Evolutionary conservation across 2,113 vertebrate species (phyloP).

Genomic region (Heloderma charlesbogerti): DNA sequence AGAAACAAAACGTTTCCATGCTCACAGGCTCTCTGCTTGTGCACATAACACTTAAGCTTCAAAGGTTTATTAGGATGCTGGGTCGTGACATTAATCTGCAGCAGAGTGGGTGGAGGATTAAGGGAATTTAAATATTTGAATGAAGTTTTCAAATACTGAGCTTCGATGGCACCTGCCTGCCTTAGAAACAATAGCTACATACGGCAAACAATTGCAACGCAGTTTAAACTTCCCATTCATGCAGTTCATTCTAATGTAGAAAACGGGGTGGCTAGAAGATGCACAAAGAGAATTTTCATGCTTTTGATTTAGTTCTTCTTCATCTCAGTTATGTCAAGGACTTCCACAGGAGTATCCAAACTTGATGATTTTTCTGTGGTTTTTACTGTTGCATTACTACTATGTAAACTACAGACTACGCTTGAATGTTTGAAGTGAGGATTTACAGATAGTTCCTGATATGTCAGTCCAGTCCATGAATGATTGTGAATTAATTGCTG

Average conservation of each 20-base stretch:
- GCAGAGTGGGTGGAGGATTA: not conserved
- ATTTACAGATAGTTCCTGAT: slow-evolving; percentile 66
- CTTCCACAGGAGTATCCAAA: slow-evolving; percentile 43
- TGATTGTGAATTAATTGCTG: slow-evolving; percentile 65
- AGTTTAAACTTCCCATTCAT: not conserved
- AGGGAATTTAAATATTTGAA: slow-evolving; percentile 18
- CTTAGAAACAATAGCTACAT: not conserved
- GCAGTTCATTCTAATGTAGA: not conserved
- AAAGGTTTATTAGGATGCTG: not conserved
- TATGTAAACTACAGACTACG: slow-evolving; percentile 69
- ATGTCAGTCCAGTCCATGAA: slow-evolving; percentile 66
- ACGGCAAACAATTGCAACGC: not conserved
- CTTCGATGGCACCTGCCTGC: not conserved
- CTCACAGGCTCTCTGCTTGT: not conserved
- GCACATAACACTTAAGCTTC: not conserved
- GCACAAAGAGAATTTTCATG: not conserved
- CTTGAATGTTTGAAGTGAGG: slow-evolving; percentile 65
- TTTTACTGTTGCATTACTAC: slow-evolving; percentile 66
- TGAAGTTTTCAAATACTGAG: not conserved
- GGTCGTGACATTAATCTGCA: not conserved
- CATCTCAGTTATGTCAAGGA: slow-evolving; percentile 38
- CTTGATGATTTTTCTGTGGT: slow-evolving; percentile 55
- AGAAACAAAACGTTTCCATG: not conserved
- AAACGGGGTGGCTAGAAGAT: slow-evolving; percentile 15
- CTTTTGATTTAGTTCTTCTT: slow-evolving; percentile 38